Base-by-base conservation (phyloP, 2,888 invertebrate species). In the Caenorhabditis imperialis region DNA sequence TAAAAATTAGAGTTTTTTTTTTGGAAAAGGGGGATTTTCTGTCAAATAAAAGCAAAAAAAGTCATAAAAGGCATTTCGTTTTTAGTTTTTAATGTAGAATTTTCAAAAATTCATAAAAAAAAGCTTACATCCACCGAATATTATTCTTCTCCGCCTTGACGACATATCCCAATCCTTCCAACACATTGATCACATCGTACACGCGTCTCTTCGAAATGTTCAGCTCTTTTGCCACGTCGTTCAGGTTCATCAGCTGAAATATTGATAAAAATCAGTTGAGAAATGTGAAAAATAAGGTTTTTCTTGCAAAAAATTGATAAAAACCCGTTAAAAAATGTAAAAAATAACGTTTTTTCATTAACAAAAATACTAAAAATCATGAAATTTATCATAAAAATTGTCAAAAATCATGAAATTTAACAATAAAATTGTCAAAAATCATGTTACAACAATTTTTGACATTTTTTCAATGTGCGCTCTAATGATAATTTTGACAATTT, bases 81-180 rank as follows among this genome's bases (percentile, higher is more conserved):
- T 38, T 38, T 4, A 38, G 4, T 38, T 6, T 16, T 42, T 42
- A 3, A 8, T 16, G 7, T 42, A 18, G 7, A 7, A 18, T 42
- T 42, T 42, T 3, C 6, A 50, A 10, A 50, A 50, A 50, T 30
- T 33, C 14, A 14, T n/a, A 33, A 18, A n/a, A n/a, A 3, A 16
- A 22, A 8, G 40, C 65, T 65, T n/a, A 65, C 65, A 65, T 50
- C 65, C 65, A 65, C 16, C 50, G 30, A 20, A 65, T 65, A 42
- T 65, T 55, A 40, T 65, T 65, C 33, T 65, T 65, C 42, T 65
- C 65, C 12, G 40, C 42, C 18, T 65, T 65, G 35, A 48, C 33
- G 10, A 65, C 47, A 47, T 65, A 65, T 33, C 65, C 65, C 6
- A 65, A 37, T 7, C 65, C 65, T 35, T 65, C 65, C 30, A 65